phyloP scores from a whole-genome alignment of 1,140 invertebrate species.

The Colletes gigas region DNA sequence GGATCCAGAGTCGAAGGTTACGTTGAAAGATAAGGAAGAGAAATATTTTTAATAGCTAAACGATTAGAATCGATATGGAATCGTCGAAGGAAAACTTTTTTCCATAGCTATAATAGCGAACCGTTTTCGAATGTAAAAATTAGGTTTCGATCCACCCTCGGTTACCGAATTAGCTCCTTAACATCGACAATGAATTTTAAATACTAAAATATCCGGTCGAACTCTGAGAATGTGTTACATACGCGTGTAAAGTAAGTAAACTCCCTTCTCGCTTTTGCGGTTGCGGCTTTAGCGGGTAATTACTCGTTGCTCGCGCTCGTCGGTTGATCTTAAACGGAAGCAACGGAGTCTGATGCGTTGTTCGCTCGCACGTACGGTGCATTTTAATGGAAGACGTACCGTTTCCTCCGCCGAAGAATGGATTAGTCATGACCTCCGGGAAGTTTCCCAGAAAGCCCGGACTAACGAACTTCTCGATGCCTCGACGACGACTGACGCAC shows the following conservation, averaged over 20 bases:
- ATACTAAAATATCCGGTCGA: neutral
- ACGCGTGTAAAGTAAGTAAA: neutral
- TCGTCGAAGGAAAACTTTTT: too few relatives aligned
- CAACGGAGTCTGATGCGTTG: conserved; percentile 27
- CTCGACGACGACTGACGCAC: conserved; percentile 20
- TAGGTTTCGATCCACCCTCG: too few relatives aligned
- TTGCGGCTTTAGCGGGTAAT: conserved; percentile 8
- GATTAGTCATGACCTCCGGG: conserved; percentile 61
- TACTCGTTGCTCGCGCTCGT: conserved; percentile 28
- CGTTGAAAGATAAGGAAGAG: neutral
- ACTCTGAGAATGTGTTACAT: neutral
- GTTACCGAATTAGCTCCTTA: too few relatives aligned
- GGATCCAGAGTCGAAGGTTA: neutral
- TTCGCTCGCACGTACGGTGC: conserved; percentile 20
- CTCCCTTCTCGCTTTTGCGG: conserved; percentile 2
- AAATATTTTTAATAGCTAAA: too few relatives aligned
- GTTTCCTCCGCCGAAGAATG: conserved; percentile 43
- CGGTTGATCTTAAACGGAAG: conserved; percentile 56
- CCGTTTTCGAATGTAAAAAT: too few relatives aligned
- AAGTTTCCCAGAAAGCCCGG: conserved; percentile 59
- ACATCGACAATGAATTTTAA: too few relatives aligned
- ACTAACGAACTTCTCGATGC: conserved; percentile 49
- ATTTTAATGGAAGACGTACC: conserved; percentile 54
- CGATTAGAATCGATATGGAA: too few relatives aligned
- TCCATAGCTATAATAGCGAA: too few relatives aligned